Evolutionary conservation across 2,888 invertebrate species (phyloP), one percentile per base, ranked within the genome.

Genomic region (Ochropleura leucogaster): DNA sequence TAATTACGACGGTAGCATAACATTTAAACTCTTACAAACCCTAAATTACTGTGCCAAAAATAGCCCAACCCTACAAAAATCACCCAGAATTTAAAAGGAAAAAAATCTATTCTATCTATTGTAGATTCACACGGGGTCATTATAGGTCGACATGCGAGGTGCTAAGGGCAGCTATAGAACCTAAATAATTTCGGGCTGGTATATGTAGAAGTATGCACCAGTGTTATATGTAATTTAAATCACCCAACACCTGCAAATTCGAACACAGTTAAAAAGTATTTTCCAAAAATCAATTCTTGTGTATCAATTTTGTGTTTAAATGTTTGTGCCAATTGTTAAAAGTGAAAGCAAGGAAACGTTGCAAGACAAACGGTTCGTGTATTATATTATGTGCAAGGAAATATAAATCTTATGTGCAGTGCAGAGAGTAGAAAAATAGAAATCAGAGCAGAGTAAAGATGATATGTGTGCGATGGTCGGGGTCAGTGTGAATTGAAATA

Each of bases 171-270:
- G 89, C 90, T 89, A 91, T 84, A 30, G 60, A 88, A 90, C 92
- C 92, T 93, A 90, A 90, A 90, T 87, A 89, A 89, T 89, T 81
- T 93, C 91, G 94, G 96, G 96, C 96, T 96, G 96, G 96, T 95
- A 90, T 95, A 96, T 96, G 96, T 96, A 96, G 92, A 96, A 95
- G 95, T 96, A 96, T 96, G 95, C 95, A 96, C 96, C 95, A 93
- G 94, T 95, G 93, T 95, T 72, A 74, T 73, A 68, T 87, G 85
- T 86, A 85, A 69, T 72, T 77, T 89, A 53, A 85, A 91, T 90
- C 84, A 90, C 91, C 90, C 85, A 91, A 88, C 82, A 89, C 91
- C 89, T 89, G 88, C 72, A 87, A 89, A 87, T 83, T 87, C 68
- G 87, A 89, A 83, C 85, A 88, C 85, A 88, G 18, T 86, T 73